Evolutionary conservation across 1,140 invertebrate species (phyloP).

Genomic region (Zaprionus davidi): DNA sequence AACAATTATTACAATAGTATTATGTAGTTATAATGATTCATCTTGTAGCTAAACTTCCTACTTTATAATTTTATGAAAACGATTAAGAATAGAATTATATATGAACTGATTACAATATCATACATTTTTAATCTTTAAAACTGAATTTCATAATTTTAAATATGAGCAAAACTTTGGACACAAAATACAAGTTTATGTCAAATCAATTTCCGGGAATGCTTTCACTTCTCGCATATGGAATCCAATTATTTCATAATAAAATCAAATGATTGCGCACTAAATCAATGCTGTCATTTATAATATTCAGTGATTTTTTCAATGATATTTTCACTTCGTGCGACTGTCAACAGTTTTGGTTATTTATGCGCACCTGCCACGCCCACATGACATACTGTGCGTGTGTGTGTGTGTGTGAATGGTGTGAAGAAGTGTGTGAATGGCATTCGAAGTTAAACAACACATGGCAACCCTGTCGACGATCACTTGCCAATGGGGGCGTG

Average conservation of each 20-base stretch:
- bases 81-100: too few relatives aligned
- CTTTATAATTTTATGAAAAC: too few relatives aligned
- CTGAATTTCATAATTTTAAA: neutral
- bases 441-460: constrained; percentile 25
- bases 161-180: neutral
- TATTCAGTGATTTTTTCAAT: constrained; percentile 65
- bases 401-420: constrained; percentile 20
- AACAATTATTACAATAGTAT: too few relatives aligned
- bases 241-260: constrained; percentile 55
- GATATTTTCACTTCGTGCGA: constrained; percentile 54
- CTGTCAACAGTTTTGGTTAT: constrained; percentile 72
- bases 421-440: constrained; percentile 13
- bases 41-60: too few relatives aligned
- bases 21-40: too few relatives aligned
- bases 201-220: constrained; percentile 7
- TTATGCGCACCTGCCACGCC: constrained; percentile 69
- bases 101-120: too few relatives aligned
- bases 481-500: constrained; percentile 65
- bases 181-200: constrained; percentile 2
- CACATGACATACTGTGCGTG: constrained; percentile 52
- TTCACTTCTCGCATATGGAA: constrained; percentile 16
- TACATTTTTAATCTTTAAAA: too few relatives aligned
- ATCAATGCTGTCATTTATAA: constrained; percentile 71
- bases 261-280: constrained; percentile 54
- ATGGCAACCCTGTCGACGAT: constrained; percentile 63